Percentiles rank a stretch among this genome's conserved stretches.
phyloP scores from a whole-genome alignment of 2,797 vertebrate species.

The Halcyon smyrnensis region DNA sequence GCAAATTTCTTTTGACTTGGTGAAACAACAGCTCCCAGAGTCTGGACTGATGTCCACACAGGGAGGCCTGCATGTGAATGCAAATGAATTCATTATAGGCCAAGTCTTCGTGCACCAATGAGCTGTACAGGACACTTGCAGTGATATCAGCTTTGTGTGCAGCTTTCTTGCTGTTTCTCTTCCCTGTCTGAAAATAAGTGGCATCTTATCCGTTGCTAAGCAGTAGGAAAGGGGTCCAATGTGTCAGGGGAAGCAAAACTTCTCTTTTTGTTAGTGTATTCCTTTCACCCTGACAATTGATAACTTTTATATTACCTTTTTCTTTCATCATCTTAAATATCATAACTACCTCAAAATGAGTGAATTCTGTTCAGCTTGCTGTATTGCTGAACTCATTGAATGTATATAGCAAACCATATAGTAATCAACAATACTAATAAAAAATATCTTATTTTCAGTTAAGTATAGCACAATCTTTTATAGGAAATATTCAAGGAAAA shows the following conservation, averaged over 20 bases:
- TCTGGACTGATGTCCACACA: constrained; percentile 72
- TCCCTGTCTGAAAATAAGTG: constrained; percentile 71
- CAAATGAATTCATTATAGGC: constrained; percentile 78
- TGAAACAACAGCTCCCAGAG: constrained; percentile 77
- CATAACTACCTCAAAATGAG: neutral
- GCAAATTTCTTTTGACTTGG: constrained; percentile 81
- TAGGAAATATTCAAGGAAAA: neutral
- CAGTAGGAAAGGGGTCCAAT: neutral
- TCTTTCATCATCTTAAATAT: neutral
- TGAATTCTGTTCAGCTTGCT: neutral
- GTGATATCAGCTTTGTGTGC: constrained; percentile 60
- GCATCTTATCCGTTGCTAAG: constrained; percentile 59
- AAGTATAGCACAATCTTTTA: neutral
- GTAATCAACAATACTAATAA: neutral
- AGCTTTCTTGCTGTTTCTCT: constrained; percentile 71
- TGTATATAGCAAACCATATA: neutral
- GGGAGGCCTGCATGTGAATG: constrained; percentile 71
- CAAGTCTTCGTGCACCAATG: constrained; percentile 56
- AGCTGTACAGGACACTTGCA: constrained; percentile 62
- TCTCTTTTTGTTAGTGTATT: constrained; percentile 6
- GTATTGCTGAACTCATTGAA: neutral
- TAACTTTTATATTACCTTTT: constrained; percentile 19
- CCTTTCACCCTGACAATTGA: neutral
- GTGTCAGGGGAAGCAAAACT: neutral
- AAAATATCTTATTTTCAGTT: neutral